These are phyloP conservation scores for Tachyglossus aculeatus DNA, from an alignment of 2,797 vertebrate genomes.

Conservation along the genomic window DNA sequence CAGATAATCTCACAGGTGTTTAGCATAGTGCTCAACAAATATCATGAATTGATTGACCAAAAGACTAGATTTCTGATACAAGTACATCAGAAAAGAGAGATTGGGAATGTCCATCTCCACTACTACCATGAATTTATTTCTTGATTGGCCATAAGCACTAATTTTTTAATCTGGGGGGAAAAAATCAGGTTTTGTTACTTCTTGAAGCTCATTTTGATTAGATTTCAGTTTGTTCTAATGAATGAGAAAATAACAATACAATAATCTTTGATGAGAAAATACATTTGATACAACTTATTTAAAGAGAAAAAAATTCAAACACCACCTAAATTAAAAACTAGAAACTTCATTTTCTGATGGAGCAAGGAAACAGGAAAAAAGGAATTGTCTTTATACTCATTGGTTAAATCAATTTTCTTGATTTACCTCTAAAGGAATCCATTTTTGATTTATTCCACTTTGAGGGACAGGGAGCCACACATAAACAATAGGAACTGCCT, in stretches of 20 bases:
- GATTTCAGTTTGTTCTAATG: not conserved
- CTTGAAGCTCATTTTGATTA: too few species aligned
- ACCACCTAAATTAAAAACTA: not conserved
- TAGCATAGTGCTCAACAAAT: too few species aligned
- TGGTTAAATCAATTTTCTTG: not conserved
- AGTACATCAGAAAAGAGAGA: too few species aligned
- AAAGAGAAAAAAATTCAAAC: constrained; percentile 1
- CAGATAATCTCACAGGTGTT: too few species aligned
- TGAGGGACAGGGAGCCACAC: constrained; percentile 8
- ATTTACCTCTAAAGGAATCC: constrained; percentile 6
- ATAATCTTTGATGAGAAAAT: constrained; percentile 32
- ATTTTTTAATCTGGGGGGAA: too few species aligned
- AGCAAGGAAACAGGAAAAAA: not conserved
- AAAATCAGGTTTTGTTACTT: too few species aligned
- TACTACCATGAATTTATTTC: too few species aligned
- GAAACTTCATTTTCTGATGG: constrained; percentile 10
- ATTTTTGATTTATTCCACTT: not conserved
- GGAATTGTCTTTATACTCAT: not conserved
- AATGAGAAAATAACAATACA: constrained; percentile 2
- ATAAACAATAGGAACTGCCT: not conserved
- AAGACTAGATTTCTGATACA: too few species aligned
- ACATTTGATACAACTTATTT: constrained; percentile 16
- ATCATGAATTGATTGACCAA: too few species aligned
- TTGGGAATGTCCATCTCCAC: too few species aligned
- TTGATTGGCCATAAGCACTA: too few species aligned